A percentile compares a stretch with the other conserved stretches of the same genome.
phyloP scores from a whole-genome alignment of 2,888 invertebrate species.

The Dasypogon diadema region DNA sequence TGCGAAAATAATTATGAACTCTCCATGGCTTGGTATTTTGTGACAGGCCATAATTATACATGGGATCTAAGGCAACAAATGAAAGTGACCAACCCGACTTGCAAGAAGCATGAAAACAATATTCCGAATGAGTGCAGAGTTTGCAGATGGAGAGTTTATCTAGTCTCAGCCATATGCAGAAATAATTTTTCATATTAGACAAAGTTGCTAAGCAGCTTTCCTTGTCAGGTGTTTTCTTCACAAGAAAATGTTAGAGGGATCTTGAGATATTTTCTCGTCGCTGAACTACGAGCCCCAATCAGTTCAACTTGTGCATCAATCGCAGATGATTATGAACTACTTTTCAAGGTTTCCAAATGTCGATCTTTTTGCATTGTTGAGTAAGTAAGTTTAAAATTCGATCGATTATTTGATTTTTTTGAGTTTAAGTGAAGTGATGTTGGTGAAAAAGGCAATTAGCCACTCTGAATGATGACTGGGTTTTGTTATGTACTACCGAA shows the following conservation, averaged over 20 bases:
- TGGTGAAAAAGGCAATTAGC: too few relatives aligned
- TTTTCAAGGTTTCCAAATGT: slow-evolving; percentile 45
- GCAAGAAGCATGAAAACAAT: background rate
- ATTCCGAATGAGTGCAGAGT: background rate
- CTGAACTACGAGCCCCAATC: slow-evolving; percentile 20
- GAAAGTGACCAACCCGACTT: slow-evolving; percentile 41
- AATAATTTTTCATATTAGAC: slow-evolving; percentile 1
- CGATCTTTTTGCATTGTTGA: slow-evolving; percentile 27
- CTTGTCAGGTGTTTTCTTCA: slow-evolving; percentile 19
- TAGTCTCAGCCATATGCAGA: slow-evolving; percentile 41
- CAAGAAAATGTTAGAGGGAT: slow-evolving; percentile 18
- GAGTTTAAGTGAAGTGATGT: too few relatives aligned
- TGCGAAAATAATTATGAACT: background rate
- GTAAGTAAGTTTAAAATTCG: slow-evolving; percentile 38
- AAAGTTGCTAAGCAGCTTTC: slow-evolving; percentile 32
- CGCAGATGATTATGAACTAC: slow-evolving; percentile 42
- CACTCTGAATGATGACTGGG: too few relatives aligned
- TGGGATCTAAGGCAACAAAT: slow-evolving; percentile 12
- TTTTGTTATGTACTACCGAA: too few relatives aligned
- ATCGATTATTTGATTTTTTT: too few relatives aligned
- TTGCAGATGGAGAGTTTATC: slow-evolving; percentile 35
- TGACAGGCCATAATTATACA: background rate
- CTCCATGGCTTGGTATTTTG: background rate
- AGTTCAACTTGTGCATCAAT: slow-evolving; percentile 21
- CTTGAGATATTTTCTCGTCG: slow-evolving; percentile 35